phyloP scores from a whole-genome alignment of 2,797 vertebrate genomes.

The Acipenser transmontanus region DNA sequence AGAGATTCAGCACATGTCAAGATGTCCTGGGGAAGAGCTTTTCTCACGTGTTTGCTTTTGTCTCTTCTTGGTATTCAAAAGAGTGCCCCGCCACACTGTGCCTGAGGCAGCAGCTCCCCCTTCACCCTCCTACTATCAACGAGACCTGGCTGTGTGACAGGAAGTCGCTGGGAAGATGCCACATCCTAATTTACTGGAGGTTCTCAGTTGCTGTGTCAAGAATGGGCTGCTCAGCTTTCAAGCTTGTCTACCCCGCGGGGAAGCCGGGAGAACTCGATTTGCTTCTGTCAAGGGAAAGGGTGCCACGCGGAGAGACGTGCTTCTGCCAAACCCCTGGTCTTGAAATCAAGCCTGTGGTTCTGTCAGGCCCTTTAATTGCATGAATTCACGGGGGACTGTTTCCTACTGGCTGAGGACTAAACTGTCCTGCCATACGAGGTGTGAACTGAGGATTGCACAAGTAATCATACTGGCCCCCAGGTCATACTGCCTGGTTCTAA shows the following conservation, averaged over 20 bases:
- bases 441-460: too few species aligned
- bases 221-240: conserved; percentile 15
- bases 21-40: conserved; percentile 12
- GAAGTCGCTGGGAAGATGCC: conserved; percentile 14
- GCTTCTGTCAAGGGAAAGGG: neutral
- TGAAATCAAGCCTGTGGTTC: conserved; percentile 32
- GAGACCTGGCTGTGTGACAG: conserved; percentile 8
- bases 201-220: conserved; percentile 35
- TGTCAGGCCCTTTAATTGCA: conserved; percentile 36
- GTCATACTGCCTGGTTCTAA: too few species aligned
- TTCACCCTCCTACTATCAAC: too few species aligned
- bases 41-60: conserved; percentile 9
- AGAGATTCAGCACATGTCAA: neutral
- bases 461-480: too few species aligned
- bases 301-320: conserved; percentile 25
- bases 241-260: conserved; percentile 22
- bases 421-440: too few species aligned
- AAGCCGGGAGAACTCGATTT: conserved; percentile 34
- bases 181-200: conserved; percentile 33
- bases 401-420: too few species aligned
- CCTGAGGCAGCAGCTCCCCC: conserved; percentile 7
- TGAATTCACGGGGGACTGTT: conserved; percentile 20
- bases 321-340: conserved; percentile 38
- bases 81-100: neutral
- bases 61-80: conserved; percentile 9